A percentile compares a stretch with the other conserved stretches of the same genome.
These are phyloP conservation scores for rat (Rattus norvegicus) DNA, from an alignment of 2,113 vertebrate species.

Conservation along the genomic window GRCr8 NC_086025.1:61083501-61084000, in stretches of 20 bases:
- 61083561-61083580: background rate
- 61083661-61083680: background rate
- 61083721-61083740: background rate
- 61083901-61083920: background rate
- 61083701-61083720: background rate
- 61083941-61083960: background rate
- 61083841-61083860: no score
- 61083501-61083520: background rate
- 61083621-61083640: background rate
- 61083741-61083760: background rate
- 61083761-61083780: background rate
- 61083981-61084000: background rate
- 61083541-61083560: background rate
- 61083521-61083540: background rate
- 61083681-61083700: slow-evolving; percentile 41
- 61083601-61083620: background rate
- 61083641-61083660: background rate
- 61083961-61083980: background rate
- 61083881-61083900: no score
- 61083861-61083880: no score
- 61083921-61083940: background rate
- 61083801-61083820: background rate
- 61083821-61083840: background rate
- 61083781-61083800: background rate
- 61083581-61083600: background rate